Evolutionary conservation across 1,140 invertebrate genomes (phyloP).

Genomic region (Papilio polyxenes): DNA sequence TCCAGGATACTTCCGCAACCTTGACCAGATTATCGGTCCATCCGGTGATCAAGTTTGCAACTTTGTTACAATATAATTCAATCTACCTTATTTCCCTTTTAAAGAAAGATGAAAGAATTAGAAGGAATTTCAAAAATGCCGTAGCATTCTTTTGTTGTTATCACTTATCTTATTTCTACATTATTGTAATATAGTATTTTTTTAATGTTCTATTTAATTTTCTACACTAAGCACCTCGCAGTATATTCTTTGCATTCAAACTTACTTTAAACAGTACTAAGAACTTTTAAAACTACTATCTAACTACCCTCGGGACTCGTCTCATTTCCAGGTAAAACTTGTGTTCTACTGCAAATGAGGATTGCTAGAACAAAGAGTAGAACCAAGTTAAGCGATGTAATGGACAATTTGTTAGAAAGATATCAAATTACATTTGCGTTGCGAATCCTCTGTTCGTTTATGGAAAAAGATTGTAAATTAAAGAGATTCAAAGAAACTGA

Average conservation of each 20-base stretch:
- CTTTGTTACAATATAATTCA: no score
- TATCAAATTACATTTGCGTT: not conserved
- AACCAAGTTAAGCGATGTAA: not conserved
- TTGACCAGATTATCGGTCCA: no score
- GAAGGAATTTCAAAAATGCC: no score
- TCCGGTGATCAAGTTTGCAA: no score
- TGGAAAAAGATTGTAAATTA: no score
- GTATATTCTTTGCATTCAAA: not conserved
- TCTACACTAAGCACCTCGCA: not conserved
- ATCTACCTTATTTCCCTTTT: no score
- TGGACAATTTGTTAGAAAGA: not conserved
- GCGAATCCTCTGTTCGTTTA: no score
- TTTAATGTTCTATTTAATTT: not conserved
- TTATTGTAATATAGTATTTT: not conserved
- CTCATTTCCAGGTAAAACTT: not conserved
- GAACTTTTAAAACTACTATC: conserved; percentile 12
- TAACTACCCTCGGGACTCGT: not conserved
- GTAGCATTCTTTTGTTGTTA: no score
- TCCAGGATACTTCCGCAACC: no score
- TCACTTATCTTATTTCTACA: no score
- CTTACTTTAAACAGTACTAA: conserved; percentile 2
- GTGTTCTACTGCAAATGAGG: not conserved
- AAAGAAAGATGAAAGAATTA: no score
- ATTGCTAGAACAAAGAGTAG: not conserved
- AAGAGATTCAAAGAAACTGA: no score